These are phyloP conservation scores for Eriocheir sinensis DNA, from an alignment of 1,140 invertebrate genomes.

Conservation along the genomic window DNA sequence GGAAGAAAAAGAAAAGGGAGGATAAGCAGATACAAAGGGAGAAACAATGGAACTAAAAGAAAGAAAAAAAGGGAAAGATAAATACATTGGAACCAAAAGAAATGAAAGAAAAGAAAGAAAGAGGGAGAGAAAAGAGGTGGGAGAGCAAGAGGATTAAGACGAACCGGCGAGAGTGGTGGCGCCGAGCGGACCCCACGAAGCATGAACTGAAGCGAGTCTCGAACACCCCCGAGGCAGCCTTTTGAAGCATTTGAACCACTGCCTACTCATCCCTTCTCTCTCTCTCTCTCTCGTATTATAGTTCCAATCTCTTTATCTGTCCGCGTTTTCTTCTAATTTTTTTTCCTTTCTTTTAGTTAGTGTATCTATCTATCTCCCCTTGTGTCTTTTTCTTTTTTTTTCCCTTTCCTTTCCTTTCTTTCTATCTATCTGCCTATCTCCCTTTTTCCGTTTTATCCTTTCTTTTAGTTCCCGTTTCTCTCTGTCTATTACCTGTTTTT, in stretches of 20 bases:
- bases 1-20: background rate
- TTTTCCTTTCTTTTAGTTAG: too few relatives aligned
- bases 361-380: background rate
- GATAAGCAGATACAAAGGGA: background rate
- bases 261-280: background rate
- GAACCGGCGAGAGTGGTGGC: background rate
- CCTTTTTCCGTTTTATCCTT: background rate
- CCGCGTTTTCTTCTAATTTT: too few relatives aligned
- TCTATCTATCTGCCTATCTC: background rate
- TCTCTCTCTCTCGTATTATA: too few relatives aligned
- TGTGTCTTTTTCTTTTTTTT: background rate
- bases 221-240: background rate
- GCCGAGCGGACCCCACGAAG: background rate
- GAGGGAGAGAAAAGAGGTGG: conserved; percentile 7
- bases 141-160: background rate
- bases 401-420: background rate
- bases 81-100: too few relatives aligned
- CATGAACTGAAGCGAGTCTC: background rate
- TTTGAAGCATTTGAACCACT: background rate
- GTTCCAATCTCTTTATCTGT: too few relatives aligned
- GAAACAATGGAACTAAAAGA: background rate
- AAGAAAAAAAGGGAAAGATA: conserved; percentile 11
- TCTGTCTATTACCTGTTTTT: background rate
- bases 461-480: background rate
- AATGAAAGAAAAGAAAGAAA: background rate